phyloP scores from a whole-genome alignment of 2,888 invertebrate species.

The Amphiduros pacificus region DNA sequence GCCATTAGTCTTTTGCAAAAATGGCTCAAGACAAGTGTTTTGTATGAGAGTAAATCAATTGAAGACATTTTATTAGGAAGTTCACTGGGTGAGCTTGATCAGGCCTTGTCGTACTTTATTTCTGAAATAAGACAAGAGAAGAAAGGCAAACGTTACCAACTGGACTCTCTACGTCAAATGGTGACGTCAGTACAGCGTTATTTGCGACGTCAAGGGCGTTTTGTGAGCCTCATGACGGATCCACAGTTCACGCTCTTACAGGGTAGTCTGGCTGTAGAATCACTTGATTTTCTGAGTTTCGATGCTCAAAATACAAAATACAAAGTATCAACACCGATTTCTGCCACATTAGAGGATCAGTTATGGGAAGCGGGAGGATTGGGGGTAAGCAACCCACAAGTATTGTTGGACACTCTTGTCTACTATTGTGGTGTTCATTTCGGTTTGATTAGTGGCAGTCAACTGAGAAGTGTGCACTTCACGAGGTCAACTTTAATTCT shows the following conservation, averaged over 20 bases:
- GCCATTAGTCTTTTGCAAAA: background rate
- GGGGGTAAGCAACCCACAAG: background rate
- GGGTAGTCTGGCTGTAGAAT: background rate
- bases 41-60: no score
- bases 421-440: background rate
- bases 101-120: background rate
- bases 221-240: background rate
- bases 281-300: background rate
- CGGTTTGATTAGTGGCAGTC: background rate
- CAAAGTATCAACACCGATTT: background rate
- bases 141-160: background rate
- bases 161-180: background rate
- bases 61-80: background rate
- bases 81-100: background rate
- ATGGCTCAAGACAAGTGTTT: no score
- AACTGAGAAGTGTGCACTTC: no score
- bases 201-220: background rate
- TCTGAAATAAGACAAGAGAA: background rate
- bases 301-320: background rate
- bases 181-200: background rate
- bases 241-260: background rate
- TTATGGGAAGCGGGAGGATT: background rate
- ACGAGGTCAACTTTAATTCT: no score
- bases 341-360: background rate
- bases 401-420: background rate